Conservation (phyloP, 2,888 invertebrate species). For the Eupsilia transversa region DNA sequence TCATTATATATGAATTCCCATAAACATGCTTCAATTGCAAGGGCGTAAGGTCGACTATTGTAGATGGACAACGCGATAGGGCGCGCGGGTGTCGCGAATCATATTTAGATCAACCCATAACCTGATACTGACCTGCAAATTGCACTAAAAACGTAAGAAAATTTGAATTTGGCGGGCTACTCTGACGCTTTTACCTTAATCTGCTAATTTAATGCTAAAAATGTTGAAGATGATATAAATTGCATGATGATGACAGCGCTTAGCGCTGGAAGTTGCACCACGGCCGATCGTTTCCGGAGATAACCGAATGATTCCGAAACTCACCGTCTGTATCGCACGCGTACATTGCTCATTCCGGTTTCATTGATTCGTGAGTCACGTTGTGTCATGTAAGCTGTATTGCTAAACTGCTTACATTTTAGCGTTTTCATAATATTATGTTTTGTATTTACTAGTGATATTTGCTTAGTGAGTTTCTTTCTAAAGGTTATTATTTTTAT, state of each 20-base stretch:
- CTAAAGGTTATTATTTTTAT: not conserved
- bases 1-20: too few relatives aligned
- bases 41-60: too few relatives aligned
- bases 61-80: too few relatives aligned
- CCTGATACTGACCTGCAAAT: too few relatives aligned
- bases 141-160: too few relatives aligned
- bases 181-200: too few relatives aligned
- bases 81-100: too few relatives aligned
- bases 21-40: too few relatives aligned
- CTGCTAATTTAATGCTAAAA: too few relatives aligned
- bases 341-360: conserved; percentile 14
- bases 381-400: not conserved
- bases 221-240: not conserved
- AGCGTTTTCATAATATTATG: not conserved
- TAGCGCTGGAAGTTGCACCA: too few relatives aligned
- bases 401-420: not conserved
- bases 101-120: too few relatives aligned
- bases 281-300: conserved; percentile 36
- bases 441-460: not conserved
- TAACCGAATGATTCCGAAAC: conserved; percentile 48
- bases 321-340: not conserved
- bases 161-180: too few relatives aligned
- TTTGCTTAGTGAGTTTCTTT: conserved; percentile 2
- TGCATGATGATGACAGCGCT: not conserved
- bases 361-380: conserved; percentile 17